These are phyloP conservation scores for Corydoras maculifer DNA, from an alignment of 2,113 vertebrate species.

Conservation along the genomic window DNA sequence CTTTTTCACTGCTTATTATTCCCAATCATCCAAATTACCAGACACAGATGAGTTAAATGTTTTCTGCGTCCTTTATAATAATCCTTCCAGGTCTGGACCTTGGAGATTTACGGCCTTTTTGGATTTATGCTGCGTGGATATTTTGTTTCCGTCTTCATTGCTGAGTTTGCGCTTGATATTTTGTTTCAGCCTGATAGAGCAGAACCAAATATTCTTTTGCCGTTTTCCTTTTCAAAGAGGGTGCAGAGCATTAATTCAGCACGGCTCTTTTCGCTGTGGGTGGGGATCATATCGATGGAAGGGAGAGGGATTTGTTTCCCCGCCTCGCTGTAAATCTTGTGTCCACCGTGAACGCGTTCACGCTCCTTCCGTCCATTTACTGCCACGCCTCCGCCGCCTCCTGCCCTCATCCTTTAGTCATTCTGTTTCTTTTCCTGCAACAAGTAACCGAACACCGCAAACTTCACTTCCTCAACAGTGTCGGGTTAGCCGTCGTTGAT, in stretches of 20 bases:
- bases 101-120: conserved; percentile 33
- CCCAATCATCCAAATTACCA: too few relatives aligned
- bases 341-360: conserved; percentile 22
- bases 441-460: conserved; percentile 33
- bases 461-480: conserved; percentile 30
- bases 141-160: conserved; percentile 38
- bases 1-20: too few relatives aligned
- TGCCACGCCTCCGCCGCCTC: conserved; percentile 12
- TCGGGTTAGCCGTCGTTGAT: conserved; percentile 34
- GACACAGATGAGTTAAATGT: too few relatives aligned
- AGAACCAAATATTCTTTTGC: conserved; percentile 29
- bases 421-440: conserved; percentile 18
- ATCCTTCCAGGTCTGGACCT: background rate
- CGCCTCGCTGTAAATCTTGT: conserved; percentile 34
- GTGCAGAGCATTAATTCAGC: conserved; percentile 26
- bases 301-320: conserved; percentile 7
- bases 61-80: conserved; percentile 5
- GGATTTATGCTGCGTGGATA: conserved; percentile 37
- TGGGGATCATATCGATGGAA: conserved; percentile 34
- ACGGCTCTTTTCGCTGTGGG: conserved; percentile 33
- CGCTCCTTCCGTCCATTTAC: conserved; percentile 44
- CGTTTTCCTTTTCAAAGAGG: conserved; percentile 45
- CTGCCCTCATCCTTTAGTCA: background rate
- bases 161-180: conserved; percentile 36
- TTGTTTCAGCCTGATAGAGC: conserved; percentile 35